Base-by-base conservation (phyloP, 1,140 invertebrate species). In the Diuraphis noxia region DNA sequence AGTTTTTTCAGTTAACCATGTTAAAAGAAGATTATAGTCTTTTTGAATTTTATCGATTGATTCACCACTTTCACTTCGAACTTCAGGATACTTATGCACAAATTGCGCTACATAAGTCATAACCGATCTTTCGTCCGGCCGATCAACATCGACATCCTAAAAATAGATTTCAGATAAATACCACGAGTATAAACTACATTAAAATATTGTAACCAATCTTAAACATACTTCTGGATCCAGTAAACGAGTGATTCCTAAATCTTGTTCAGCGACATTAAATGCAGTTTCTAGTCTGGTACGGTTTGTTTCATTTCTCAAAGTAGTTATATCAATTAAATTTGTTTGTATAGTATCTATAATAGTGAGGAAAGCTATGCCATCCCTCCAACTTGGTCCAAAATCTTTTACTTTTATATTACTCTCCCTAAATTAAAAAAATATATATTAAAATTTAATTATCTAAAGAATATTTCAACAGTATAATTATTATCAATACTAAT, bases 41-140 rank as follows among this genome's bases (percentile, higher is more conserved):
- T 96, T 95, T 93, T 98, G 96, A 91, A 98, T 95, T 92, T 96
- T 95, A 41, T 96, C 95, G 72, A 97, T 96, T 36, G 96, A 96
- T 93, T 97, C 96, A 96, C 96, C 10, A 95, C 94, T 92, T 95
- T 93, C 92, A 46, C 92, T 92, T 21, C 93, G 84, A 41, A 97
- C 96, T 94, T 98, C 97, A 36, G 97, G 97, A 94, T 98, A 99
- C 94, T 98, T 98, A 94, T 99, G 98, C 92, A 99, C 95, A 94
- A 99, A 99, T 95, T 99, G 98, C 63, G 99, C 98, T 79, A 99
- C 98, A 94, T 99, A 99, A 46, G 99, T 99, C 98, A 99, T 99
- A 92, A 99, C 98, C 52, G 98, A 99, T 94, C 98, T 98, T 93
- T 99, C 99, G 94, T 99, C 99, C 19, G 99, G 99, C 93, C 97